Evolutionary conservation across 2,113 vertebrate species (phyloP), one percentile per base, ranked within the genome.

Genomic region (Chloebia gouldiae): DNA sequence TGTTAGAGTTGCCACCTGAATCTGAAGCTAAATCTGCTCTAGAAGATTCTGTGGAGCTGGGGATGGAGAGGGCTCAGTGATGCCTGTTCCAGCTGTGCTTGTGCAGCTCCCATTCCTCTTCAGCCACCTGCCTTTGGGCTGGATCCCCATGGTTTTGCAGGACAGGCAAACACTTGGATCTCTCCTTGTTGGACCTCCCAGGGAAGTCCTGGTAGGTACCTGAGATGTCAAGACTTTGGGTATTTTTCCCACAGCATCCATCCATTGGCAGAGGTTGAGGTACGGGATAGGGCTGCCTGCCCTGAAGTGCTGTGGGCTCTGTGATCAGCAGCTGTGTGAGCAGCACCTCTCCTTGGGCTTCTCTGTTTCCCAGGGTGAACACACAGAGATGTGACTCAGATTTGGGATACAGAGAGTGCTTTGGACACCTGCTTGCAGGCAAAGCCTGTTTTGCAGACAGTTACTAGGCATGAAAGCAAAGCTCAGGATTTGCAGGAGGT

Each of bases 41-140:
- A 3, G 5, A 56, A 69, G 35, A 15, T 54, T 54, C 39, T 9
- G 6, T 28, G 33, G 20, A 66, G 39, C 60, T 30, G 56, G 31
- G 22, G 59, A 18, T 71, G 40, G 33, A 33, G 35, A 64, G 76
- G 42, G 35, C 53, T 24, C 0, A 0, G 53, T 0, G 0, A 7
- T 82, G 47, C 28, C 53, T 24, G 28, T 56, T 60, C 25, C 21
- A 22, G 47, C 13, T 3, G 3, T 35, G 75, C 40, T 76, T 6
- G 0, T 81, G 60, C 37, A 44, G 61, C 30, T 78, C 47, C 51
- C 2, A 0, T 35, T 45, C 30, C 22, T 45, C 31, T 28, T 66
- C 63, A 66, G 68, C 51, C 28, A 12, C 23, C 30, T 1, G 0
- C 27, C 40, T 56, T 42, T 79, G 3, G 5, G 37, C 44, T 61